Evolutionary conservation across 2,113 vertebrate species (phyloP).

Genomic region (Strix uralensis): DNA sequence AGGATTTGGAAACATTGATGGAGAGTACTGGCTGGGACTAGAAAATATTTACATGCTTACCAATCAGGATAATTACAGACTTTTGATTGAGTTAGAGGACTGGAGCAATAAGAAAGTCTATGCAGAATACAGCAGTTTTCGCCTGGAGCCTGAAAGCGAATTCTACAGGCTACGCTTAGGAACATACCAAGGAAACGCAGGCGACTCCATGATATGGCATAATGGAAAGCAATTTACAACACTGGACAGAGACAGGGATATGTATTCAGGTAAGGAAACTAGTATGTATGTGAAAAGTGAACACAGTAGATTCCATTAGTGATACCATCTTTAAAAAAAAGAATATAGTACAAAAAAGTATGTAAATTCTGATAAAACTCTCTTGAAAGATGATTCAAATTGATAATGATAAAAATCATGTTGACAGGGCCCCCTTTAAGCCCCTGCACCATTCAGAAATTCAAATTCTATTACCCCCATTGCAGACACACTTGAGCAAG

Average conservation of each 20-base stretch:
- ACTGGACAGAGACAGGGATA: constrained; percentile 92
- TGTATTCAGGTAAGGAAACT: constrained; percentile 84
- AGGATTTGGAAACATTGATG: constrained; percentile 96
- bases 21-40: constrained; percentile 96
- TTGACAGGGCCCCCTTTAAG: background rate
- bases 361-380: background rate
- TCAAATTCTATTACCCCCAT: background rate
- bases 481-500: background rate
- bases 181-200: constrained; percentile 95
- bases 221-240: constrained; percentile 98
- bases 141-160: constrained; percentile 88
- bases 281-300: rapidly evolving
- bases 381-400: background rate
- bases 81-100: constrained; percentile 95
- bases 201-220: constrained; percentile 93
- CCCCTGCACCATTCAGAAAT: background rate
- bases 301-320: rapidly evolving
- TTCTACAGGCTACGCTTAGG: constrained; percentile 90
- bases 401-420: rapidly evolving
- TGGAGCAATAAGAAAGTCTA: constrained; percentile 98
- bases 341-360: background rate
- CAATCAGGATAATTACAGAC: constrained; percentile 93
- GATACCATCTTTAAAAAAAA: background rate
- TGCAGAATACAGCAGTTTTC: constrained; percentile 96
- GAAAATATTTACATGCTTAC: constrained; percentile 92